Conservation (phyloP, 2,113 vertebrate species). For the Dasypus novemcinctus region DNA sequence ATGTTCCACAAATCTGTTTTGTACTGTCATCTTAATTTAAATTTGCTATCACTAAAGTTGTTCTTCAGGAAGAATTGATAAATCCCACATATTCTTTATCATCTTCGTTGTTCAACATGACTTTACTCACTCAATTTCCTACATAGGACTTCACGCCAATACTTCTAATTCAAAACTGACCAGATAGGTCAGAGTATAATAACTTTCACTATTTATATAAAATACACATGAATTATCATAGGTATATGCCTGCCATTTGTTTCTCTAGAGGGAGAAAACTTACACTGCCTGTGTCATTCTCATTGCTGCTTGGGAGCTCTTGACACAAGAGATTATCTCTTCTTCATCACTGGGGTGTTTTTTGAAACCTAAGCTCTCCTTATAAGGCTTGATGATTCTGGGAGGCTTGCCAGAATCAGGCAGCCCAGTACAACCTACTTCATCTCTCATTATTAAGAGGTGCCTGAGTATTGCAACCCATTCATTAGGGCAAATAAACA, state of each 20-base stretch:
- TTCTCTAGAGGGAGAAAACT: slow-evolving; percentile 45
- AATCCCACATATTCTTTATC: slow-evolving; percentile 48
- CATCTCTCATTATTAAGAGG: slow-evolving; percentile 33
- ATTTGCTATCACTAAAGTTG: slow-evolving; percentile 42
- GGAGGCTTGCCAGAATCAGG: not conserved
- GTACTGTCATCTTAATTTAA: slow-evolving; percentile 56
- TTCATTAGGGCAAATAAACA: not conserved
- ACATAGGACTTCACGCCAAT: slow-evolving; percentile 46
- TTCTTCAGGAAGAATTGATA: slow-evolving; percentile 61
- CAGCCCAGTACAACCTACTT: not conserved
- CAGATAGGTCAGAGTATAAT: not conserved
- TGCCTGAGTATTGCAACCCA: not conserved
- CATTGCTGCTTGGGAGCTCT: slow-evolving; percentile 39
- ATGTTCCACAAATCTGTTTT: slow-evolving; percentile 36
- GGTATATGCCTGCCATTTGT: not conserved
- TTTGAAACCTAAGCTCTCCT: slow-evolving; percentile 53
- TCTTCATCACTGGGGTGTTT: slow-evolving; percentile 39
- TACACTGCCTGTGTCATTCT: slow-evolving; percentile 26
- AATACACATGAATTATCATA: not conserved
- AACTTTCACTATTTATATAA: slow-evolving; percentile 46
- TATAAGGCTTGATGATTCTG: slow-evolving; percentile 7
- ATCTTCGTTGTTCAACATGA: slow-evolving; percentile 27
- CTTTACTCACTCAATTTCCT: slow-evolving; percentile 10
- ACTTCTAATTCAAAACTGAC: slow-evolving; percentile 63
- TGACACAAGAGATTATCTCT: slow-evolving; percentile 52